Evolutionary conservation across 2,113 vertebrate genomes (phyloP).

Genomic region (Neodon shergylaensis): DNA sequence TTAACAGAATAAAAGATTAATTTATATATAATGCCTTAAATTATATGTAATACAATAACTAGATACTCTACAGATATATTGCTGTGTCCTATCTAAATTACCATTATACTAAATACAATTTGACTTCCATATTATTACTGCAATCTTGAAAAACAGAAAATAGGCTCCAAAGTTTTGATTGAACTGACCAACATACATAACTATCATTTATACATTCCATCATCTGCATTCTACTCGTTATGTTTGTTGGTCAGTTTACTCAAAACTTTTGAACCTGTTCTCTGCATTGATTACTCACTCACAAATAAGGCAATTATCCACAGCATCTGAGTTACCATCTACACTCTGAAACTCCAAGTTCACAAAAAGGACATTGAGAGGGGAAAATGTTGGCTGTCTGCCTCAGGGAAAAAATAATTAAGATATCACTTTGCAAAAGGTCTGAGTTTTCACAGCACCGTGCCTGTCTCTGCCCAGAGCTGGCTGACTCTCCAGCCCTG

Average conservation of each 20-base stretch:
- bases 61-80: background rate
- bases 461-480: conserved; percentile 22
- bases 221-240: background rate
- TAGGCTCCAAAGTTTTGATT: background rate
- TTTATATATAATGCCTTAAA: background rate
- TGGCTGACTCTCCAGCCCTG: conserved; percentile 3
- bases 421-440: conserved; percentile 72
- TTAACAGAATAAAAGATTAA: background rate
- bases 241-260: background rate
- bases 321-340: conserved; percentile 31
- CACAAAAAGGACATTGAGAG: conserved; percentile 69
- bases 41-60: background rate
- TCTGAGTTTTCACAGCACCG: conserved; percentile 59
- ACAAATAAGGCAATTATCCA: background rate
- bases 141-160: background rate
- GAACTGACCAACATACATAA: background rate
- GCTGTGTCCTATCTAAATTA: background rate
- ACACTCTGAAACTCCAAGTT: conserved; percentile 58
- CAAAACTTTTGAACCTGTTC: background rate
- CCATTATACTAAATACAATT: background rate
- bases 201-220: background rate
- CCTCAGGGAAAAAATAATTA: conserved; percentile 68
- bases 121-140: background rate
- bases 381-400: conserved; percentile 63
- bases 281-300: background rate